Evolutionary conservation across 2,113 vertebrate genomes (phyloP), one percentile per base, ranked within the genome.

Genomic region (Perca schrenkii): DNA sequence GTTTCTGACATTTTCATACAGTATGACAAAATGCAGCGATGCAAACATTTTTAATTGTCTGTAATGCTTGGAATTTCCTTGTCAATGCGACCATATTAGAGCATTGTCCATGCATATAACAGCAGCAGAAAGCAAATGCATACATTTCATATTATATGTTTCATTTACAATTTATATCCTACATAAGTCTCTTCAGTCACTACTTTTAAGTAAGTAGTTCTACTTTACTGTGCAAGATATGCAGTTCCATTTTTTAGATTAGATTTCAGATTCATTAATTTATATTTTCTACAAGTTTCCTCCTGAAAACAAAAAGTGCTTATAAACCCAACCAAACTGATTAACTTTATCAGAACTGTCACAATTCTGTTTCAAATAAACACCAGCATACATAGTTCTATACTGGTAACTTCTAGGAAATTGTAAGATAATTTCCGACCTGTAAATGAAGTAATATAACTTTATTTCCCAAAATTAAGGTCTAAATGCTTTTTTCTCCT

Each of bases 1-100:
- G 36, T 71, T 84, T 66, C 61, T 49, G 47, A 80, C 61, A 10
- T 70, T 80, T 80, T 52, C 31, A 72, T 34, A 34, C 6, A 34
- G 34, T 25, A 31, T 50, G 57, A 52, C 31, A 76, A 73, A 71
- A 83, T 28, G 64, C 77, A 88, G 56, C 25, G 16, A 78, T 73
- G 77, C 83, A 83, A 74, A 79, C 54, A 31, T 0, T 46, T 92
- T 80, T 90, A 90, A 90, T 90, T 78, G 75, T 54, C 64, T 72
- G 36, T 43, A 7, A 70, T n/a, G 15, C 54, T 71, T 40, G 7
- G 47, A 74, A 63, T 46, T 62, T 88, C 60, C 34, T 40, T 11
- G 12, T 62, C 36, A 65, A 2, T 61, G 28, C 8, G 50, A 4
- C n/a, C 60, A 64, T 13, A 56, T 47, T 15, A 8, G 40, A 56